phyloP scores from a whole-genome alignment of 2,797 vertebrate species.

The Nyctalus aviator region DNA sequence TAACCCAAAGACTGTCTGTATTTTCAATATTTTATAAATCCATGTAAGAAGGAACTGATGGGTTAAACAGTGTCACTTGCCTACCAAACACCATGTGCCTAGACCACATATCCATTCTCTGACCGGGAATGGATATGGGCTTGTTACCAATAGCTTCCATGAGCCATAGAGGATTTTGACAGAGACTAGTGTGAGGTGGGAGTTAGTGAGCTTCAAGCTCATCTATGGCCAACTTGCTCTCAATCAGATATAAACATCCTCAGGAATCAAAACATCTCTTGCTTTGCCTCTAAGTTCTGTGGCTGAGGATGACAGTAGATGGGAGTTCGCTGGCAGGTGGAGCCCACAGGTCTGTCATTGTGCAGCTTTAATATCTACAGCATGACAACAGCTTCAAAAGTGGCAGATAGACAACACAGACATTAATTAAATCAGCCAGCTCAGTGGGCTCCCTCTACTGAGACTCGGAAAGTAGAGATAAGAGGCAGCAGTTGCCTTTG shows the following conservation, averaged over 20 bases:
- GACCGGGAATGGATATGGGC: neutral
- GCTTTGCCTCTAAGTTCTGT: neutral
- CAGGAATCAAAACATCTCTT: conserved; percentile 42
- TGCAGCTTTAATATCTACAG: conserved; percentile 76
- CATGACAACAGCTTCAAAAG: conserved; percentile 82
- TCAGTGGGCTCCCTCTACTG: conserved; percentile 72
- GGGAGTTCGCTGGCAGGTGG: conserved; percentile 57
- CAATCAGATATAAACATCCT: conserved; percentile 38
- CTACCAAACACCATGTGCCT: neutral
- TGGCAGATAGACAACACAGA: conserved; percentile 81
- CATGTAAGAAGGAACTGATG: neutral
- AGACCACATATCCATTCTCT: neutral
- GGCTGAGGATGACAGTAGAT: conserved; percentile 52
- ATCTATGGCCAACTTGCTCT: conserved; percentile 53
- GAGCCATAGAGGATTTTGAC: neutral
- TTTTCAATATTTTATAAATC: conserved; percentile 37
- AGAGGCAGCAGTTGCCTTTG: conserved; percentile 70
- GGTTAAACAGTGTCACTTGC: neutral
- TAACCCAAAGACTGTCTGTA: too few relatives aligned
- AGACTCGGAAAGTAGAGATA: conserved; percentile 79
- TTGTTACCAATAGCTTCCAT: neutral
- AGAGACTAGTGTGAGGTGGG: neutral
- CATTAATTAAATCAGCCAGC: conserved; percentile 84
- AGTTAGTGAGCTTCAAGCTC: conserved; percentile 10
- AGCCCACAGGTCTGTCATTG: conserved; percentile 68